Percentiles rank a stretch among this genome's conserved stretches.
These are phyloP conservation scores for Acholoe squamosa DNA, from an alignment of 2,888 invertebrate species.

Conservation along the genomic window DNA sequence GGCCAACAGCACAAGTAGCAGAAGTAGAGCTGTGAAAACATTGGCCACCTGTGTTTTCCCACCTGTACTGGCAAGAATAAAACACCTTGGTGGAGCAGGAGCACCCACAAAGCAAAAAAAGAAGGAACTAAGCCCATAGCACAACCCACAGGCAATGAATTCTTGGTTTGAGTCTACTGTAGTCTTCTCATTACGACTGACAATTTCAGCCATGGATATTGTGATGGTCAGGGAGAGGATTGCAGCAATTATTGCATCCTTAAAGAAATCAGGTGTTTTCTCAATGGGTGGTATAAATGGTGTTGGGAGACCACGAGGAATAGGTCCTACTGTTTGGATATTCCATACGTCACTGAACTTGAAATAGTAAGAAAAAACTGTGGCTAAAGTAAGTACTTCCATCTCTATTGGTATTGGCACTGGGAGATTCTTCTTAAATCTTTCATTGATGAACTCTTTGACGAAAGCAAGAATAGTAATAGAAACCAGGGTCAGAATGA, in stretches of 20 bases:
- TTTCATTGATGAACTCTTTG: conserved; percentile 80
- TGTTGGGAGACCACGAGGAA: conserved; percentile 78
- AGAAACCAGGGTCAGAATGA: conserved; percentile 87
- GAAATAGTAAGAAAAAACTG: conserved; percentile 75
- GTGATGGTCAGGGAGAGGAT: conserved; percentile 72
- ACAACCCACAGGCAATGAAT: conserved; percentile 83
- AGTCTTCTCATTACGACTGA: conserved; percentile 71
- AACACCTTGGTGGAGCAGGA: conserved; percentile 82
- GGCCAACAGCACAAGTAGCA: conserved; percentile 79
- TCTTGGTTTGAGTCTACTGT: conserved; percentile 74
- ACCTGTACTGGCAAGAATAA: conserved; percentile 80
- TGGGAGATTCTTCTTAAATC: conserved; percentile 85
- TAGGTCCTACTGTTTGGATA: conserved; percentile 65
- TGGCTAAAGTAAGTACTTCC: conserved; percentile 78
- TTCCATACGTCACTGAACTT: conserved; percentile 63
- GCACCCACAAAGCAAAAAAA: conserved; percentile 83
- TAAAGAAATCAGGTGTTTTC: conserved; percentile 73
- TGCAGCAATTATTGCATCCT: conserved; percentile 71
- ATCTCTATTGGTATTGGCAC: conserved; percentile 86
- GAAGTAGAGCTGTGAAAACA: conserved; percentile 76
- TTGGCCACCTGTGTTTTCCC: conserved; percentile 78
- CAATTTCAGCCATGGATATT: conserved; percentile 72
- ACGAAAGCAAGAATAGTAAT: conserved; percentile 86
- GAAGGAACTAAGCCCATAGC: conserved; percentile 82
- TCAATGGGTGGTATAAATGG: conserved; percentile 77